Base-by-base conservation (phyloP, 2,797 vertebrate species). In the Centroberyx gerrardi region DNA sequence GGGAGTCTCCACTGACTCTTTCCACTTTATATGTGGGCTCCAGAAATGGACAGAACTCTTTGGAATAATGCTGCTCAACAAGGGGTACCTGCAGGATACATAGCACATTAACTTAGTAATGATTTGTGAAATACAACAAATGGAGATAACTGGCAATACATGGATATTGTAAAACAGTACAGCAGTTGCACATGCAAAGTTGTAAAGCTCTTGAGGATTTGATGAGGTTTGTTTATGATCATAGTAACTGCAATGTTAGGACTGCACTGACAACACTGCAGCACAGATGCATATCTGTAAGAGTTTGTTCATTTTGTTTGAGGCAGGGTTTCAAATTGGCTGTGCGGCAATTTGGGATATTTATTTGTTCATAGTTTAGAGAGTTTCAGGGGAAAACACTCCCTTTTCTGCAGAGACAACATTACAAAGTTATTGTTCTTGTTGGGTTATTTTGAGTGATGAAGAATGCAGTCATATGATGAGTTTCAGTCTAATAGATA, bases 31-130 rank as follows among this genome's bases (percentile, higher is more conserved):
- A 99, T 3, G 80, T 86, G 17, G 38, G 90, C 87, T 96, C 97
- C 84, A 99, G 90, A 88, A 91, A 97, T 6, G 87, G 95, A 28
- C 87, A 38, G 81, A 99, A 99, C 90, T 99, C 98, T n/a, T 88
- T 83, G 38, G 74, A 75, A 79, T 95, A 97, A 84, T 97, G 98
- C 90, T 99, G 98, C 86, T 99, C 97, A 15, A 97, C 97, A 40
- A 99, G 91, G 0, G 96, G 96, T 28, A 99, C 92, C 98, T 99
- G 89, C 56, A 81, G 27, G 63, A 79, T 1, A 28, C 52, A 61
- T 31, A 48, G n/a, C 10, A 71, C 36, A 62, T 42, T 15, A 4
- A 31, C 8, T n/a, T 22, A 22, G 22, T 22, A 22, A 22, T 22
- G 22, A 22, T 22, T 22, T 22, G 22, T 22, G 22, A 22, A 18